Percentiles rank a stretch among this genome's conserved stretches.
Conservation (phyloP, 2,113 vertebrate species). For the Datnioides undecimradiatus region DNA sequence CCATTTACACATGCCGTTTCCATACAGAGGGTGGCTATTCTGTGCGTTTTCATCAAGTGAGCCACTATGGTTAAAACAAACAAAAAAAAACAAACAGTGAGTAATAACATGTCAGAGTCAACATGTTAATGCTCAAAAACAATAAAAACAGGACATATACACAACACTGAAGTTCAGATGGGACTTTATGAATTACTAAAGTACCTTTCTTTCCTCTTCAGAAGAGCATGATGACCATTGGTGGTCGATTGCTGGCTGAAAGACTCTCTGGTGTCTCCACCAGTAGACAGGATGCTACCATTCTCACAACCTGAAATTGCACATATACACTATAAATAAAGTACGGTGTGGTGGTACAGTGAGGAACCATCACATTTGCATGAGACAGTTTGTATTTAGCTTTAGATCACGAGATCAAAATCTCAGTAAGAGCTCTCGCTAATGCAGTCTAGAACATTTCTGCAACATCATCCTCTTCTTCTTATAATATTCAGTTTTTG, state of each 20-base stretch:
- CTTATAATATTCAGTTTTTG: neutral
- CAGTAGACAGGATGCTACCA: slow-evolving; percentile 46
- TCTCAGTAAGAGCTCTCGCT: too few relatives aligned
- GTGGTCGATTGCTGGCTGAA: slow-evolving; percentile 70
- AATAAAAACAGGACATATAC: too few relatives aligned
- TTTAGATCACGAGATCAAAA: neutral
- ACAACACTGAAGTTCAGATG: neutral
- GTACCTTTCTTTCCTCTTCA: slow-evolving; percentile 82
- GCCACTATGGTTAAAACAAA: too few relatives aligned
- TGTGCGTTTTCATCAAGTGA: slow-evolving; percentile 88
- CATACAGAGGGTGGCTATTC: slow-evolving; percentile 92
- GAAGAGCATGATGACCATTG: slow-evolving; percentile 75
- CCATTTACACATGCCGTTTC: slow-evolving; percentile 99
- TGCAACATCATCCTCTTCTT: neutral
- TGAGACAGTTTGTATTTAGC: neutral
- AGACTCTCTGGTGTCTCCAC: slow-evolving; percentile 71
- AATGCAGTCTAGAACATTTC: neutral
- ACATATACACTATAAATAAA: neutral
- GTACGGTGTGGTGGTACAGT: neutral
- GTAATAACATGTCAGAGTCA: neutral
- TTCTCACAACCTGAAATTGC: slow-evolving; percentile 72
- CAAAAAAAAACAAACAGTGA: too few relatives aligned
- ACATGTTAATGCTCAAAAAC: neutral
- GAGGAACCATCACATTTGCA: neutral
- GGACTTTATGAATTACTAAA: neutral